These are phyloP conservation scores for Cyrtorhinus lividipennis DNA, from an alignment of 1,140 invertebrate species.

Conservation along the genomic window DNA sequence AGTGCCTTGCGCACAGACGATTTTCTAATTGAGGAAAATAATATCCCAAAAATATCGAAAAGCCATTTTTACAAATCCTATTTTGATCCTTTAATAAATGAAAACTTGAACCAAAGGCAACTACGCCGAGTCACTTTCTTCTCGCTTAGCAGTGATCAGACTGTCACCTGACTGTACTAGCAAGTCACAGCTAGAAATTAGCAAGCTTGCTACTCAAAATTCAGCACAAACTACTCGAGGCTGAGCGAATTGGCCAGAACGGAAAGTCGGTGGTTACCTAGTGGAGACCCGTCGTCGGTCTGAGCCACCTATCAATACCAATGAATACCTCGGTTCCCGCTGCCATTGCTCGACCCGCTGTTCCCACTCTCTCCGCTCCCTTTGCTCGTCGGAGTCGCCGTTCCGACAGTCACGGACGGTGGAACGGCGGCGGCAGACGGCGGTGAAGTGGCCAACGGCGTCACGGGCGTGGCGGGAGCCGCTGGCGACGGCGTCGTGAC, in stretches of 20 bases:
- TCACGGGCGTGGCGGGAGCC: neutral
- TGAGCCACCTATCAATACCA: neutral
- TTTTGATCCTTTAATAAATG: no score
- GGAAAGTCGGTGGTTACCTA: neutral
- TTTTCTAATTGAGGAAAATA: neutral
- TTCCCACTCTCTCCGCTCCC: neutral
- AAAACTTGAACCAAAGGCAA: no score
- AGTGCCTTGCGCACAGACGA: slow-evolving; percentile 28
- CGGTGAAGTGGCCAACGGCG: neutral
- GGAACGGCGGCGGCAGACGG: neutral
- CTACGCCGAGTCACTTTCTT: no score
- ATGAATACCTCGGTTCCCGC: slow-evolving; percentile 3
- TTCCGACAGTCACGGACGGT: neutral
- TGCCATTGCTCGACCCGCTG: neutral
- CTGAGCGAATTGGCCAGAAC: no score
- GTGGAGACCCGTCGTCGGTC: neutral
- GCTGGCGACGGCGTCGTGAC: slow-evolving; percentile 6
- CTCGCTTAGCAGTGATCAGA: no score
- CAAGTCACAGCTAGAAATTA: neutral
- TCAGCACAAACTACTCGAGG: no score
- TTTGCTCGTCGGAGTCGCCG: neutral
- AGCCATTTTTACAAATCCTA: no score
- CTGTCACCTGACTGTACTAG: no score
- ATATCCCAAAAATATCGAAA: neutral
- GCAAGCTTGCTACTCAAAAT: neutral